Percentiles rank a stretch among this genome's conserved stretches.
phyloP scores from a whole-genome alignment of 2,888 invertebrate species.

The Callosobruchus maculatus region DNA sequence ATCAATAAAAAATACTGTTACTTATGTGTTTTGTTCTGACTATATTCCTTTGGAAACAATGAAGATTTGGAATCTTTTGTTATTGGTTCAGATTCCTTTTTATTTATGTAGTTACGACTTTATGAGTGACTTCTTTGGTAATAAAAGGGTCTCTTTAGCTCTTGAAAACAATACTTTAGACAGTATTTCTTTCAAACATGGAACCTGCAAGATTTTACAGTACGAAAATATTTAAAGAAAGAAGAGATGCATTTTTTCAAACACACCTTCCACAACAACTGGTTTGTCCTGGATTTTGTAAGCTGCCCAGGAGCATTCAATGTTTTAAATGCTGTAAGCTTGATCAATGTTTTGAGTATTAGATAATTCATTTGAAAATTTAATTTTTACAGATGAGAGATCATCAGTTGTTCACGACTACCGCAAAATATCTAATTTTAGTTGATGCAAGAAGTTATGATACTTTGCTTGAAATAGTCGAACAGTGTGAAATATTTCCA shows the following conservation, averaged over 20 bases:
- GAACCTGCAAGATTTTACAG: neutral
- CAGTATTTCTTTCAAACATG: neutral
- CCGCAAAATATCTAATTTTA: neutral
- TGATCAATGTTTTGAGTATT: slow-evolving; percentile 15
- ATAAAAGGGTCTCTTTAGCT: slow-evolving; percentile 7
- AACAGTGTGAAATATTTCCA: slow-evolving; percentile 7
- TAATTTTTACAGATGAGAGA: neutral
- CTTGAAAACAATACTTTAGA: neutral
- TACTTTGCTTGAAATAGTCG: slow-evolving; percentile 5
- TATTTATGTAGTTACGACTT: neutral
- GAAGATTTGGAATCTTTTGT: neutral
- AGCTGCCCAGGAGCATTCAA: slow-evolving; percentile 7
- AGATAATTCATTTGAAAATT: slow-evolving; percentile 4
- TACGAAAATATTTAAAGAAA: neutral
- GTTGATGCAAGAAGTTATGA: slow-evolving; percentile 3
- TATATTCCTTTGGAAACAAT: neutral
- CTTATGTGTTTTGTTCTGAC: neutral
- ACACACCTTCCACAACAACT: slow-evolving; percentile 10
- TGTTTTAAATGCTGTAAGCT: slow-evolving; percentile 11
- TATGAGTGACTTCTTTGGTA: slow-evolving; percentile 9
- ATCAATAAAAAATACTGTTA: neutral
- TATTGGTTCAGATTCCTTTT: neutral
- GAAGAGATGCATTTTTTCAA: slow-evolving; percentile 6
- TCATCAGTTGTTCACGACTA: neutral
- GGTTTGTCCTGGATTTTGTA: slow-evolving; percentile 15